Conservation (phyloP, 2,797 vertebrate species). For the Sparidentex hasta region DNA sequence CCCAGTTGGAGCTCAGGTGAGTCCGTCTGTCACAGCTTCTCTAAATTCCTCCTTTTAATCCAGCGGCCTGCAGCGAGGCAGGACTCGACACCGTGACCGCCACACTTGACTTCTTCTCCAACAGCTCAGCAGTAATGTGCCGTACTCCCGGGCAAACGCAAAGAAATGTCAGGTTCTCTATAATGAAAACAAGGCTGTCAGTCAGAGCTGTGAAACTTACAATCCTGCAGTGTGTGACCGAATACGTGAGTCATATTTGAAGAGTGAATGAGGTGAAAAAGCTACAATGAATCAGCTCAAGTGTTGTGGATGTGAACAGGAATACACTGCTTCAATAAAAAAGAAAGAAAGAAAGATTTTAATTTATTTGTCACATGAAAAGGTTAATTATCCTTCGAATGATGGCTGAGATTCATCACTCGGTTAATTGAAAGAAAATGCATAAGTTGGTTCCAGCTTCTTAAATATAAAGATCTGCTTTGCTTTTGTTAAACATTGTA, state of each 20-base stretch:
- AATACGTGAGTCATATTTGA: neutral
- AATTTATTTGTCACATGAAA: neutral
- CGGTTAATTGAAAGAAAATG: no score
- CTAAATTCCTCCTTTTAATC: constrained; percentile 53
- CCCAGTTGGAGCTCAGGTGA: constrained; percentile 30
- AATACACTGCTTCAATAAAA: neutral
- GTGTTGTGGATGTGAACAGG: neutral
- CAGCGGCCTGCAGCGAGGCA: constrained; percentile 1
- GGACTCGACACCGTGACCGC: constrained; percentile 36
- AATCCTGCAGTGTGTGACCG: neutral
- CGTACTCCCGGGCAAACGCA: constrained; percentile 8
- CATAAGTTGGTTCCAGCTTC: no score
- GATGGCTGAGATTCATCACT: no score
- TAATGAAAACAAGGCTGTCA: constrained; percentile 24
- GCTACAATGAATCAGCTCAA: neutral
- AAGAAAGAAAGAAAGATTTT: neutral
- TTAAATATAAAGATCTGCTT: no score
- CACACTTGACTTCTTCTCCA: constrained; percentile 37
- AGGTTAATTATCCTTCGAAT: neutral
- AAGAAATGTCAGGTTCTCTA: constrained; percentile 31
- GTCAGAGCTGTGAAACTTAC: constrained; percentile 19
- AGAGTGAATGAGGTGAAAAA: neutral
- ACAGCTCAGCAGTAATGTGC: constrained; percentile 15
- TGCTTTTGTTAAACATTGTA: no score
- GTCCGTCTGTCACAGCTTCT: constrained; percentile 42